Percentiles rank a stretch among this genome's conserved stretches.
These are phyloP conservation scores for Bubo scandiacus DNA, from an alignment of 2,113 vertebrate species.

Conservation along the genomic window DNA sequence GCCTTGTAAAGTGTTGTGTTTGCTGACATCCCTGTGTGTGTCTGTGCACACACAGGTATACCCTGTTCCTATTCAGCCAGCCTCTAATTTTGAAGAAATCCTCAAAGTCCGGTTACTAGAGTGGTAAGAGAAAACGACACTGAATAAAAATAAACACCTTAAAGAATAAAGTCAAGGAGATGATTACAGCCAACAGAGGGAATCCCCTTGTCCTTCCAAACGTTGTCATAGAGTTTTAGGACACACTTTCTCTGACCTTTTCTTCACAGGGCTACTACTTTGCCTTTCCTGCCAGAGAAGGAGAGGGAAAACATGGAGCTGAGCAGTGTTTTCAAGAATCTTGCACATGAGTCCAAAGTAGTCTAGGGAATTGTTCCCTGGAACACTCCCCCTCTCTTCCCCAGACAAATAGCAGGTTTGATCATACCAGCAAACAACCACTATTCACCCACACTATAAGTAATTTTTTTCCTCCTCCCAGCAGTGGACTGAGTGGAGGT, in stretches of 20 bases:
- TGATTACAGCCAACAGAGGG: not conserved
- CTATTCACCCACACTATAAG: not conserved
- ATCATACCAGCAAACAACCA: not conserved
- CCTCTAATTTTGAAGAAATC: not conserved
- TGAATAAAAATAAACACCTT: not conserved
- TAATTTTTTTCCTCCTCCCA: not conserved
- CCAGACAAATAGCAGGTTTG: not conserved
- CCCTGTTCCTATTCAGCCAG: not conserved
- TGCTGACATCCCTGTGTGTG: not conserved
- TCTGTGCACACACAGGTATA: not conserved
- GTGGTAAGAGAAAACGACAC: not conserved
- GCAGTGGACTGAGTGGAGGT: not conserved
- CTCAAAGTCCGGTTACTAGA: not conserved
- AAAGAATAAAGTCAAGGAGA: not conserved
- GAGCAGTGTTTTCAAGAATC: not conserved
- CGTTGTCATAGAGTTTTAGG: not conserved
- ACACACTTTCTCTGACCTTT: fast-evolving
- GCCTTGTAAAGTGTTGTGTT: not conserved
- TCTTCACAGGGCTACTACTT: not conserved
- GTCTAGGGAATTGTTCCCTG: not conserved
- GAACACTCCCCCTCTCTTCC: not conserved
- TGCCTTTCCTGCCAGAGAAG: not conserved
- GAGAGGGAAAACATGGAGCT: fast-evolving
- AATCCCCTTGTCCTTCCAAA: not conserved
- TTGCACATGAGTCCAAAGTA: not conserved